Conservation (phyloP, 2,797 vertebrate species). For the Manis pentadactyla region DNA sequence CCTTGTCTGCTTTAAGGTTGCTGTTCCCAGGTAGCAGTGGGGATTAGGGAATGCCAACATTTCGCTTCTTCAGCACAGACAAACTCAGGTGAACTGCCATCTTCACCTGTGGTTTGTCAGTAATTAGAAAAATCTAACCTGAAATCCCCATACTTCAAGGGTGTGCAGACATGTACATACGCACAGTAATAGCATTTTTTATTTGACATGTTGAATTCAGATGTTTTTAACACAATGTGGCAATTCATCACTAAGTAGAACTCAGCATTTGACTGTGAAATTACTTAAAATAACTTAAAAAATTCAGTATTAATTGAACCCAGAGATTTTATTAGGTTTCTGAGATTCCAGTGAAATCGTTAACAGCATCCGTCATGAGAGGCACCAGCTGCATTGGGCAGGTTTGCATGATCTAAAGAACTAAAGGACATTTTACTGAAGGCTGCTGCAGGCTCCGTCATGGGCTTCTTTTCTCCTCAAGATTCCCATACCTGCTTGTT, state of each 20-base stretch:
- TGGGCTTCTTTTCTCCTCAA: not conserved
- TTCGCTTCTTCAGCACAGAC: not conserved
- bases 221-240: not conserved
- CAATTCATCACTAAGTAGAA: constrained; percentile 21
- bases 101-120: not conserved
- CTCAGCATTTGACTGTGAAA: constrained; percentile 22
- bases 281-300: constrained; percentile 56
- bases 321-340: constrained; percentile 22
- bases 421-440: not conserved
- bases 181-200: not conserved
- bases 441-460: not conserved
- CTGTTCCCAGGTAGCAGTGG: not conserved
- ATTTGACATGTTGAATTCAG: constrained; percentile 24
- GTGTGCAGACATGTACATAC: not conserved
- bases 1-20: not conserved
- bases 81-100: not conserved
- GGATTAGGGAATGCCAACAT: not conserved
- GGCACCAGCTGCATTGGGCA: not conserved
- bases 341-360: constrained; percentile 17
- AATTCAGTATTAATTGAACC: constrained; percentile 30
- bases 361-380: not conserved
- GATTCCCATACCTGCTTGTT: not conserved
- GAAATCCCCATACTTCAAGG: not conserved
- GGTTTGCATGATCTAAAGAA: not conserved
- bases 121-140: not conserved